These are phyloP conservation scores for Orchesella flavescens DNA, from an alignment of 2,888 invertebrate species.

Conservation along the genomic window DNA sequence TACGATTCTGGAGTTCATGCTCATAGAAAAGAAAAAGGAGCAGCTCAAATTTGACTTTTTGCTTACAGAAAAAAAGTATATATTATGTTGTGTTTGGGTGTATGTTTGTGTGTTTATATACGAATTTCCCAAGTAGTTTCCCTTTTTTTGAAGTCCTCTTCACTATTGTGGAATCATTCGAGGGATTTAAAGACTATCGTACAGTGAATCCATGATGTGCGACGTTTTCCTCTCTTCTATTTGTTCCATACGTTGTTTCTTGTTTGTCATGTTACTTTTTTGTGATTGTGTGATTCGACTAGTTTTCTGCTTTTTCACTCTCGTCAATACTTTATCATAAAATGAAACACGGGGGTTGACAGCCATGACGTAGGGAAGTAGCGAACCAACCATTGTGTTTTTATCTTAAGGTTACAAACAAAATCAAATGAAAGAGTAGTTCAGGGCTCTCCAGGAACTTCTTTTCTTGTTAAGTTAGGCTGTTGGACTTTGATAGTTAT, in stretches of 20 bases:
- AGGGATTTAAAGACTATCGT: slow-evolving; percentile 23
- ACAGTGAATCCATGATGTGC: background rate
- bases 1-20: background rate
- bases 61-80: background rate
- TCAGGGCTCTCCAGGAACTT: no score
- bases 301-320: slow-evolving; percentile 7
- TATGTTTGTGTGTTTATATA: slow-evolving; percentile 2
- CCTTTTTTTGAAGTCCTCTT: slow-evolving; percentile 37
- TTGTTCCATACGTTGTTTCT: background rate
- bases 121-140: slow-evolving; percentile 5
- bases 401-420: no score
- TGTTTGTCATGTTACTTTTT: background rate
- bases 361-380: background rate
- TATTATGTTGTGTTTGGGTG: no score
- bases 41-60: background rate
- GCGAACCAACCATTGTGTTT: no score
- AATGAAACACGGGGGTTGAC: slow-evolving; percentile 12
- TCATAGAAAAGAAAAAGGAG: background rate
- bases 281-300: no score
- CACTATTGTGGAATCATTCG: slow-evolving; percentile 39
- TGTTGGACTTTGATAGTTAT: no score
- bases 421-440: background rate
- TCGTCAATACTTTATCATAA: slow-evolving; percentile 34
- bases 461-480: no score
- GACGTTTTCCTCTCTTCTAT: slow-evolving; percentile 13